A percentile compares a stretch with the other conserved stretches of the same genome.
These are phyloP conservation scores for Orius insidiosus DNA, from an alignment of 1,140 invertebrate species.

Conservation along the genomic window DNA sequence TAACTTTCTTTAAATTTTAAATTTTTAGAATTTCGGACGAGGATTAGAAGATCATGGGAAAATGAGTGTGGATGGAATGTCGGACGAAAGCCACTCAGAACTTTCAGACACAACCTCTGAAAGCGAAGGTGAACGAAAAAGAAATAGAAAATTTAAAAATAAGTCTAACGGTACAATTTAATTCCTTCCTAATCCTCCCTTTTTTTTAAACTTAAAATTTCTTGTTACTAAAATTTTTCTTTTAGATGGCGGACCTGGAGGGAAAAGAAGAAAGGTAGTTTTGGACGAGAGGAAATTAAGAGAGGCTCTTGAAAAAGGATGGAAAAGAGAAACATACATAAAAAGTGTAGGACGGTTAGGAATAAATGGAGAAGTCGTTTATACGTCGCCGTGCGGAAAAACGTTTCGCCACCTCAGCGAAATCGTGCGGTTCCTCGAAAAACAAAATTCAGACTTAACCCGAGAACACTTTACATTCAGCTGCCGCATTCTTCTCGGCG, in stretches of 20 bases:
- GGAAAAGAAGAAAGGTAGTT: slow-evolving; percentile 16
- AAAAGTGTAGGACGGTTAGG: slow-evolving; percentile 61
- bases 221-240: not conserved
- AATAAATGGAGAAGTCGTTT: slow-evolving; percentile 73
- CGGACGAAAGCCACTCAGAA: slow-evolving; percentile 26
- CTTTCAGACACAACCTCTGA: slow-evolving; percentile 23
- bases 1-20: not conserved
- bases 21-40: slow-evolving; percentile 1
- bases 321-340: slow-evolving; percentile 79
- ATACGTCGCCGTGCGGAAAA: slow-evolving; percentile 70
- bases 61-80: slow-evolving; percentile 11
- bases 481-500: slow-evolving; percentile 68
- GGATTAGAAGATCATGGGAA: slow-evolving; percentile 10
- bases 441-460: slow-evolving; percentile 56
- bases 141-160: slow-evolving; percentile 16
- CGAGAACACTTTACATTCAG: slow-evolving; percentile 85
- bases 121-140: slow-evolving; percentile 15
- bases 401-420: slow-evolving; percentile 56
- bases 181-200: not conserved
- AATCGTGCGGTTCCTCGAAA: slow-evolving; percentile 59
- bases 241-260: slow-evolving; percentile 11
- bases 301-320: slow-evolving; percentile 62
- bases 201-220: slow-evolving; percentile 1
- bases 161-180: slow-evolving; percentile 1
- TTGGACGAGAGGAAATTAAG: slow-evolving; percentile 43